Evolutionary conservation across 1,140 invertebrate genomes (phyloP), one percentile per base, ranked within the genome.

Genomic region (Neotoxoptera formosana): DNA sequence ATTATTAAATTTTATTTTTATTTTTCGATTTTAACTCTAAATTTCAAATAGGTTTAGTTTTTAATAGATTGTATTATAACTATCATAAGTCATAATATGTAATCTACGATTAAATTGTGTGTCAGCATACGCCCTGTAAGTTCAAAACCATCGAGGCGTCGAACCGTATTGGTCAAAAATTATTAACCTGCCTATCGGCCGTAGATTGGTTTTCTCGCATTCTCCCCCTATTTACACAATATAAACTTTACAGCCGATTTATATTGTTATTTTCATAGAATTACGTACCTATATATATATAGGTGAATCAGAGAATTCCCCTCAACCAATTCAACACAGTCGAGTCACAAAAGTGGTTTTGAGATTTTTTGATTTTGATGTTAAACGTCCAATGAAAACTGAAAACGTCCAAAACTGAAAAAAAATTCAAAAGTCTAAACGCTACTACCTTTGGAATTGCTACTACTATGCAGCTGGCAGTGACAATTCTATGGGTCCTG

Each of bases 401-500:
- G 30, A 87, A 86, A 53, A 88, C 20, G n/a, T 34, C 48, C 48
- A 48, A 20, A 36, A 20, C 7, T 34, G 34, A 53, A 89, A 87
- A 86, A 87, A 87, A 89, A 88, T n/a, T 87, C 45, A n/a, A 53
- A 87, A 48, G 45, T 88, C 47, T 34, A 36, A 53, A 53, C n/a
- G 48, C 21, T 53, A n/a, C 21, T 89, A 51, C 87, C 23, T 48
- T 87, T 87, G 45, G 41, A 47, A 86, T 86, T 86, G 45, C 30
- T 30, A n/a, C 17, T 51, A 48, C n/a, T 48, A 14, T 34, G 30
- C 84, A 45, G 23, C n/a, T 87, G 87, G 47, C 51, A 53, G 87
- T 89, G 87, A 89, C 87, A 89, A 89, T 89, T 51, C 47, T 47
- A 83, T 84, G 23, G 87, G 87, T 36, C 48, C 8, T 47, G 87